Percentiles rank a stretch among this genome's conserved stretches.
phyloP scores from a whole-genome alignment of 2,113 vertebrate genomes.

The Anolis sagrei region DNA sequence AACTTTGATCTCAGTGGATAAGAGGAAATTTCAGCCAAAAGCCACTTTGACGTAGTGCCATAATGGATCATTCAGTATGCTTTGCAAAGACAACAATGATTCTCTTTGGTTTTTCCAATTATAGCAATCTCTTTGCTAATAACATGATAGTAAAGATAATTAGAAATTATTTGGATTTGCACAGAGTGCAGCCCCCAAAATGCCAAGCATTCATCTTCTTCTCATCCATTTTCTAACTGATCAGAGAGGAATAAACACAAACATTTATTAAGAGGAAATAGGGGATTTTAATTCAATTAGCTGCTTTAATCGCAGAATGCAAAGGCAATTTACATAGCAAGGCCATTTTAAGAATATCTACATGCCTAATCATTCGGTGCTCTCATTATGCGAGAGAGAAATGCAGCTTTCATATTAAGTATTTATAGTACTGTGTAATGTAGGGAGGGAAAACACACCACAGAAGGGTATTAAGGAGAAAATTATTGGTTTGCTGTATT shows the following conservation, averaged over 20 bases:
- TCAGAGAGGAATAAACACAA: constrained; percentile 20
- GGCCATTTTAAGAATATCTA: not conserved
- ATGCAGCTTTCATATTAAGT: not conserved
- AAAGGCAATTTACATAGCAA: constrained; percentile 22
- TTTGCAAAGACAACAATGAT: constrained; percentile 8
- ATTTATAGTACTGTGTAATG: not conserved
- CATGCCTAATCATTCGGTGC: constrained; percentile 25
- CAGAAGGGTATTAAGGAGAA: not conserved
- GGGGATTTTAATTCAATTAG: constrained; percentile 31
- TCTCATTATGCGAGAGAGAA: not conserved
- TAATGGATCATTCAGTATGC: not conserved
- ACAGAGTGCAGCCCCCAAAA: not conserved
- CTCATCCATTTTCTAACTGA: not conserved
- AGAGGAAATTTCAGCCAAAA: constrained; percentile 21
- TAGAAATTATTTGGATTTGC: constrained; percentile 6
- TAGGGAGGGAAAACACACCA: not conserved
- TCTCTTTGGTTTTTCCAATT: not conserved
- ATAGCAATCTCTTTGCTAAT: constrained; percentile 10
- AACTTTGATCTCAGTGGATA: constrained; percentile 35
- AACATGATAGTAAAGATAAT: not conserved
- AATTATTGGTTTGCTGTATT: not conserved
- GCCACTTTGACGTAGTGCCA: not conserved
- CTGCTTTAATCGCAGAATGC: constrained; percentile 25
- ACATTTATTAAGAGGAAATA: not conserved
- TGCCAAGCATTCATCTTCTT: not conserved